Percentiles rank a stretch among this genome's conserved stretches.
These are phyloP conservation scores for Enteromius trimaculatus DNA, from an alignment of 2,797 vertebrate species.

Conservation along the genomic window DNA sequence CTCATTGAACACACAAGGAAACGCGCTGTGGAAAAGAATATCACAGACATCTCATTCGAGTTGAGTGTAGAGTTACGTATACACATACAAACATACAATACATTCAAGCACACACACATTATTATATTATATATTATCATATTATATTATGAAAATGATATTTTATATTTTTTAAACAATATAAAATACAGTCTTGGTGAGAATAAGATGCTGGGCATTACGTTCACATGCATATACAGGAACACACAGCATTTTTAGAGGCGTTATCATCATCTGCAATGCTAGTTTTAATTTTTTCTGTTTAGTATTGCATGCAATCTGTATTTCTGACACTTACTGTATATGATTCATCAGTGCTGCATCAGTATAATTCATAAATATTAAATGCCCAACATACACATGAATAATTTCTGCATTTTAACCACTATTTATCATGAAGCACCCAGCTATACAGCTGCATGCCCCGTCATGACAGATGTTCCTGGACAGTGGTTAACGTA, in stretches of 20 bases:
- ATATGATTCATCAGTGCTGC: conserved; percentile 28
- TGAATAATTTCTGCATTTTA: conserved; percentile 66
- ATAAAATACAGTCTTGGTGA: background rate
- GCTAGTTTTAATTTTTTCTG: background rate
- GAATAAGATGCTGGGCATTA: background rate
- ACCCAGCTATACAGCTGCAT: conserved; percentile 39
- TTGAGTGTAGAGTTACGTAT: too few species aligned
- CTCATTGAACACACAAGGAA: too few species aligned
- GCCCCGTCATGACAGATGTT: conserved; percentile 52
- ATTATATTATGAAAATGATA: too few species aligned
- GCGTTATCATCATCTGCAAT: background rate
- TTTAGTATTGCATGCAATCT: background rate
- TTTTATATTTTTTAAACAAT: too few species aligned
- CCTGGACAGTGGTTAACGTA: conserved; percentile 60
- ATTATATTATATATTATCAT: too few species aligned
- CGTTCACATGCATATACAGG: background rate
- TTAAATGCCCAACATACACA: conserved; percentile 59
- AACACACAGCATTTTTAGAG: background rate
- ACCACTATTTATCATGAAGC: conserved; percentile 64
- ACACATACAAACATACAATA: too few species aligned
- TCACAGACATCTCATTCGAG: too few species aligned
- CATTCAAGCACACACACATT: too few species aligned
- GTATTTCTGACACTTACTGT: conserved; percentile 12
- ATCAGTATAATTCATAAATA: conserved; percentile 62
- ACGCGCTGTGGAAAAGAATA: too few species aligned